Conservation (phyloP, 30 jellyfish, hydroid and myxozoan genomes). For the Morbakka virulenta region DNA sequence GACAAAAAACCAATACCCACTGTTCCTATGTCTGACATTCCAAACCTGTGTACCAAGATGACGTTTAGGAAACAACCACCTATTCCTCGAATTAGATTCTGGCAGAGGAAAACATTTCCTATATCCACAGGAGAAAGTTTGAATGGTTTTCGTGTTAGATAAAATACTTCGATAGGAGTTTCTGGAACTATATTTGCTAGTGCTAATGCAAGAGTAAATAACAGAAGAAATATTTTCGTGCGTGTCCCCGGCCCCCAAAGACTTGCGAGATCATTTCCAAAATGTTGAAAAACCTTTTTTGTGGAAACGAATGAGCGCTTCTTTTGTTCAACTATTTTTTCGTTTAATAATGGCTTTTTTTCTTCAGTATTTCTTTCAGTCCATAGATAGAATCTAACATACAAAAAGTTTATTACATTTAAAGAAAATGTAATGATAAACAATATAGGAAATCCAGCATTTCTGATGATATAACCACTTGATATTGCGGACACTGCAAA, state of each 20-base stretch:
- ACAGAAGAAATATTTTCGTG: neutral
- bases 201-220: neutral
- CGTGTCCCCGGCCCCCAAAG: neutral
- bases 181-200: neutral
- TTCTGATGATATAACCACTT: neutral
- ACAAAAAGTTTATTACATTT: neutral
- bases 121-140: neutral
- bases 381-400: neutral
- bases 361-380: neutral
- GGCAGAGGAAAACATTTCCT: neutral
- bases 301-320: neutral
- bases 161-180: neutral
- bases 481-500: neutral
- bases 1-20: neutral
- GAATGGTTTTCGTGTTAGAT: neutral
- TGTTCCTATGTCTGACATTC: neutral
- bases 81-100: neutral
- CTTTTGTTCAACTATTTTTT: neutral
- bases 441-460: neutral
- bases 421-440: neutral
- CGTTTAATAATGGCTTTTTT: neutral
- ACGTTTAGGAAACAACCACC: neutral
- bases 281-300: neutral
- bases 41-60: no score
- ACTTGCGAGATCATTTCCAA: neutral